Evolutionary conservation across 2,797 vertebrate genomes (phyloP), one percentile per base, ranked within the genome.

Genomic region (Octomys mimax): DNA sequence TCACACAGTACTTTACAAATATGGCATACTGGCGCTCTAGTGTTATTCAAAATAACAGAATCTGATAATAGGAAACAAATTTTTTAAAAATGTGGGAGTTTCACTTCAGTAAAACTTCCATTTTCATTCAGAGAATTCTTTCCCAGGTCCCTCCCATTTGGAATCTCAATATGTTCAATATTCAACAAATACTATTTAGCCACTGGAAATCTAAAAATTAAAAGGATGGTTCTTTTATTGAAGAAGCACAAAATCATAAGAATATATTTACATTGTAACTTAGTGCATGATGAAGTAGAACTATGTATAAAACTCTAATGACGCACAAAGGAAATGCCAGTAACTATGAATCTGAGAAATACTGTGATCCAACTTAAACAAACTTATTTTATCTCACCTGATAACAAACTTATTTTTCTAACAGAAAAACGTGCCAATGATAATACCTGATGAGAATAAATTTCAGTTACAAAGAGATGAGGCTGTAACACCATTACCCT

Each of bases 391-490:
- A 92, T 93, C 64, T 79, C 3, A 92, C 9, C 8, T 85, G 18
- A 68, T 68, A 92, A 95, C 64, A 85, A 54, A n/a, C 0, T 14
- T 62, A 80, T 85, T 91, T 91, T 94, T 98, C 39, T 91, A 95
- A 95, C 49, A 98, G 97, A 96, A 94, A 96, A 98, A 98, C 96
- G 97, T 98, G 91, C 95, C 89, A 96, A 90, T 61, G 57, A 95
- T 96, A 1, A 0, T 95, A 96, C 94, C 97, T 61, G 78, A 98
- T 77, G 95, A 98, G 94, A 97, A 97, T 94, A 98, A 96, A 75
- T 85, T 98, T 94, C 97, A 92, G 21, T 83, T 98, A 95, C 98
- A 98, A 95, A 98, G 93, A 2, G 98, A 99, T 79, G 98, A 98
- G 26, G 96, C 24, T 0, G 57, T 92, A 68, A 86, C 70, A 0